Base-by-base conservation (phyloP, 1,140 invertebrate genomes). In the Fopius arisanus region DNA sequence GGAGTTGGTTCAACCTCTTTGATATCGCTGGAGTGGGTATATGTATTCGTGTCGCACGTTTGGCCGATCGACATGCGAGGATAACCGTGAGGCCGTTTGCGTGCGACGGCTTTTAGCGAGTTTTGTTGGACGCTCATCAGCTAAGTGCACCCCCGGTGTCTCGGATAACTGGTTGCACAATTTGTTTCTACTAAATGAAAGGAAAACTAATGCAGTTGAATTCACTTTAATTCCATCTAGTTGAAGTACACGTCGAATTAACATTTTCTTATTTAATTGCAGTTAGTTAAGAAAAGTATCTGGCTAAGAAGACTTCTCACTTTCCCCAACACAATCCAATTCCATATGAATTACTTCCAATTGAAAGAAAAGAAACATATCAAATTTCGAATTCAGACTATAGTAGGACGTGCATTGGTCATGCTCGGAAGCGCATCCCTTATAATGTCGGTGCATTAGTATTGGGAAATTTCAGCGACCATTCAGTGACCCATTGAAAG, bases 171-270 rank as follows among this genome's bases (percentile, higher is more conserved):
- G 75, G 74, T 67, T 41, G 69, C 67, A 78, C 79, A 77, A 80
- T 83, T 81, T 82, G 81, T 83, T 81, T 76, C 81, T 79, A 83
- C 77, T 76, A 79, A 83, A 83, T 83, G 77, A 82, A 82, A 79
- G 78, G 74, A 73, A 79, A 79, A 78, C 72, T 54, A 43, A 72
- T 23, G 19, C 26, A n/a, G 54, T 59, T 28, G 54, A 26, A 28
- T 59, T 59, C 23, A 23, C 23, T 59, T 59, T 59, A 59, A 12
- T 12, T 59, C 10, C 26, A 59, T 59, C 26, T 59, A 26, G 23
- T 23, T 26, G 19, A 59, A 59, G 23, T 26, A 19, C 23, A 59
- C 19, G 21, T 19, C 14, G 23, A 59, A 48, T 48, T 48, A 48
- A 48, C 43, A 48, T 48, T 48, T 37, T 48, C 43, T 37, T 37